These are phyloP conservation scores for Sceloporus undulatus DNA, from an alignment of 2,113 vertebrate species.

Conservation along the genomic window DNA sequence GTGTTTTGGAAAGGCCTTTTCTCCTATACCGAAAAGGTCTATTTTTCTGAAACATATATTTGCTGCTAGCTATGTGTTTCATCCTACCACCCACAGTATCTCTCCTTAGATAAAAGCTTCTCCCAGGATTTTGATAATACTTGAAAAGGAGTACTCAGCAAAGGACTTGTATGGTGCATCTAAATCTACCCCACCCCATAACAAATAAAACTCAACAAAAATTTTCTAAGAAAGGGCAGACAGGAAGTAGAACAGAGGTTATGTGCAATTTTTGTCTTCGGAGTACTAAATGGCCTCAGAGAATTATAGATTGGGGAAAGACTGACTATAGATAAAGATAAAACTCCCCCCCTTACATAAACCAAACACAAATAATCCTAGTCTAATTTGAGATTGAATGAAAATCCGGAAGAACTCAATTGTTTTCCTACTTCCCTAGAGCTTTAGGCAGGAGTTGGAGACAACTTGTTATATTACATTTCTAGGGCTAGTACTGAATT, in stretches of 20 bases:
- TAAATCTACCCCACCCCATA: background rate
- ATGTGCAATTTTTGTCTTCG: background rate
- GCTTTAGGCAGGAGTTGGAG: too few species aligned
- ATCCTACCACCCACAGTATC: background rate
- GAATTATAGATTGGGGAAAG: too few species aligned
- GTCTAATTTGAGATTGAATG: too few species aligned
- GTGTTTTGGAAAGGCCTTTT: background rate
- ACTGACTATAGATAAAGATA: background rate
- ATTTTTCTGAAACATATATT: background rate
- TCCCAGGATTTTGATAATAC: background rate
- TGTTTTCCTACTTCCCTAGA: too few species aligned
- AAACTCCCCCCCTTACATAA: background rate
- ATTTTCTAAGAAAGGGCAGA: background rate
- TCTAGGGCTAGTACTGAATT: too few species aligned
- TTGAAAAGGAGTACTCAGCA: background rate
- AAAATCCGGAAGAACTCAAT: too few species aligned
- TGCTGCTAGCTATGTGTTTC: background rate
- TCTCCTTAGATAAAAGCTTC: background rate
- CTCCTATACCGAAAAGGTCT: background rate
- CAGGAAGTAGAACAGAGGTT: background rate
- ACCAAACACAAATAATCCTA: background rate
- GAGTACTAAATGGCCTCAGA: background rate
- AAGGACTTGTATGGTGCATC: background rate
- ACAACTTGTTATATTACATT: too few species aligned
- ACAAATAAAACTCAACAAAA: background rate